Base-by-base conservation (phyloP, 2,113 vertebrate species). In the Rostratula benghalensis region DNA sequence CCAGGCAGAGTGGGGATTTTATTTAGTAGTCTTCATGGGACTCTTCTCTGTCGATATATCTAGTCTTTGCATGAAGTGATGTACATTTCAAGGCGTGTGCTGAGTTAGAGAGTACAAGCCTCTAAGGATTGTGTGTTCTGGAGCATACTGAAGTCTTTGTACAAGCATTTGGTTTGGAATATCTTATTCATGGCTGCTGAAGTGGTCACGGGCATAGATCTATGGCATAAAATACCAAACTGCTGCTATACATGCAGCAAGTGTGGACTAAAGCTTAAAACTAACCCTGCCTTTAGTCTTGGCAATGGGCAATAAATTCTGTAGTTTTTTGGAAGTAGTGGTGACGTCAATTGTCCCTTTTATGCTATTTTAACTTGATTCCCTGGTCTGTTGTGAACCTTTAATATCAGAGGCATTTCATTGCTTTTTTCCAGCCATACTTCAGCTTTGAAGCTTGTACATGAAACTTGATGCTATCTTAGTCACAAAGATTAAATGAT, bases 161-260 rank as follows among this genome's bases (percentile, higher is more conserved):
- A 18, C 18, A 54, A 46, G 37, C 1, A 1, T 50, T 41, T 79
- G 8, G 7, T 87, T 56, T 63, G 46, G 51, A 82, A 71, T 70
- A 30, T 45, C 33, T 80, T 73, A 63, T 79, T 70, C 10, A 7
- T 25, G 54, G 77, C 45, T 93, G 31, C 81, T 78, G 19, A 60
- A 51, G 48, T 8, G 3, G 39, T 73, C 2, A 0, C 77, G 33
- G 30, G n/a, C 0, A 0, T 7, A 4, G 46, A 50, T 31, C 25
- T 25, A 13, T n/a, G 43, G 33, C 39, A 57, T 79, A 64, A 83
- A 88, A 60, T 76, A 83, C 5, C 57, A 64, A 63, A 37, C 57
- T 64, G 31, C 33, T 75, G 59, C 31, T 85, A 1, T 41, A 20
- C 17, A 9, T 85, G 71, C 33, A 83, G 61, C 28, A 90, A 63